Evolutionary conservation across 1,140 invertebrate species (phyloP).

Genomic region (Penaeus chinensis): DNA sequence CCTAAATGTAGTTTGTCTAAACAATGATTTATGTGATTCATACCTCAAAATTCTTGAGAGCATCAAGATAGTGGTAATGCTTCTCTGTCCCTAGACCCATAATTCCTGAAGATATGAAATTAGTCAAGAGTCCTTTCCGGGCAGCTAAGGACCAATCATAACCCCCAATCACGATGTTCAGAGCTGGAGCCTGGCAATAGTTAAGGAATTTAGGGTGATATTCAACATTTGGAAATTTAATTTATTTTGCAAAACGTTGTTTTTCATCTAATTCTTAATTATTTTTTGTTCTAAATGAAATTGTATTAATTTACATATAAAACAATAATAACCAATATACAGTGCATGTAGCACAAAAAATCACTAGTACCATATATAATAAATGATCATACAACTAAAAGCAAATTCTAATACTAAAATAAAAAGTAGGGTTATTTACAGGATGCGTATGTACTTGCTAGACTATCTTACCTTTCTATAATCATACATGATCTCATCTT

Average conservation of each 20-base stretch:
- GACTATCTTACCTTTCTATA: conserved; percentile 64
- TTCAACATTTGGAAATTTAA: too few relatives aligned
- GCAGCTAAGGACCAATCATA: conserved; percentile 78
- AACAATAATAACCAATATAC: not conserved
- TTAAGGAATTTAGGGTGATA: not conserved
- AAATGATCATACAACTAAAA: not conserved
- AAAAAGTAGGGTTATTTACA: not conserved
- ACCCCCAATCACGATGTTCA: conserved; percentile 73
- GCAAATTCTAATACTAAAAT: not conserved
- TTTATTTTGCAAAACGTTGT: too few relatives aligned
- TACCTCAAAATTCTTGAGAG: conserved; percentile 78
- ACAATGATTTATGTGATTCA: conserved; percentile 60
- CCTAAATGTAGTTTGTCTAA: not conserved
- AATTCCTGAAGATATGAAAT: conserved; percentile 74
- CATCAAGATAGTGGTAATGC: conserved; percentile 79
- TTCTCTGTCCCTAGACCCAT: conserved; percentile 81
- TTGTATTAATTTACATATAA: conserved; percentile 20
- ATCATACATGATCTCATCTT: conserved; percentile 72
- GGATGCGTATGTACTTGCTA: not conserved
- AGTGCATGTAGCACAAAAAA: not conserved
- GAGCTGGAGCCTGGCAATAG: conserved; percentile 65
- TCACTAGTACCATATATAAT: not conserved
- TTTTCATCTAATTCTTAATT: too few relatives aligned
- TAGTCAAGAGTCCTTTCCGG: conserved; percentile 75
- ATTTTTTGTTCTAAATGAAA: too few relatives aligned